Base-by-base conservation (phyloP, 2,888 invertebrate genomes). In the Leptopilina myrica region DNA sequence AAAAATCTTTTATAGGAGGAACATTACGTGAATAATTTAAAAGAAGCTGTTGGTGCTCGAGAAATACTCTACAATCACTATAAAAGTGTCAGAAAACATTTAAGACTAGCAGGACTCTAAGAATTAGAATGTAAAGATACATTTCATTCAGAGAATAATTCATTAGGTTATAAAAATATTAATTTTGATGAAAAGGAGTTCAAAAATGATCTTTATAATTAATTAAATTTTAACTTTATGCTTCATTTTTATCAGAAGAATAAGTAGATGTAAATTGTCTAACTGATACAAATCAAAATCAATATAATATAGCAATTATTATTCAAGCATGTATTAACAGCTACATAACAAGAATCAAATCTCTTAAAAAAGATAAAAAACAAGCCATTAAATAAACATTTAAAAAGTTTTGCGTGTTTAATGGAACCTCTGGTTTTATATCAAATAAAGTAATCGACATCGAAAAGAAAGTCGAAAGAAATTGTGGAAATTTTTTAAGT, bases 341-440 rank as follows among this genome's bases (percentile, higher is more conserved):
- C 8, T 62, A 62, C 20, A 2, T 20, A 6, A 20, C 15, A 15
- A 62, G 62, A 62, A 62, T 62, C 8, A 8, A 62, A 62, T 20
- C 62, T 62, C 15, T 62, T 62, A 20, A 20, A 62, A 15, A 62
- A 20, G n/a, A 15, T 20, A 62, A 62, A 5, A 62, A 20, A 20
- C n/a, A 20, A 62, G 15, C 15, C 62, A 62, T 15, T 62, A 15
- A 62, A 62, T 15, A 62, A 62, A 7, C 20, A 62, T 62, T 62
- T 62, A 62, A 62, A 62, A 62, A 62, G 62, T 62, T 62, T 62
- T 20, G 62, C 20, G n/a, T 62, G 20, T 62, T 62, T 62, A 62
- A 62, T 0, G 3, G 2, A 14, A 59, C 59, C 59, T 6, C 1
- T 59, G n/a, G 59, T n/a, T 5, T 3, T n/a, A 59, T 59, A 3